These are phyloP conservation scores for Porites australiensis DNA, from an alignment of 64 coral and sea anemone species.

Conservation along the genomic window DNA sequence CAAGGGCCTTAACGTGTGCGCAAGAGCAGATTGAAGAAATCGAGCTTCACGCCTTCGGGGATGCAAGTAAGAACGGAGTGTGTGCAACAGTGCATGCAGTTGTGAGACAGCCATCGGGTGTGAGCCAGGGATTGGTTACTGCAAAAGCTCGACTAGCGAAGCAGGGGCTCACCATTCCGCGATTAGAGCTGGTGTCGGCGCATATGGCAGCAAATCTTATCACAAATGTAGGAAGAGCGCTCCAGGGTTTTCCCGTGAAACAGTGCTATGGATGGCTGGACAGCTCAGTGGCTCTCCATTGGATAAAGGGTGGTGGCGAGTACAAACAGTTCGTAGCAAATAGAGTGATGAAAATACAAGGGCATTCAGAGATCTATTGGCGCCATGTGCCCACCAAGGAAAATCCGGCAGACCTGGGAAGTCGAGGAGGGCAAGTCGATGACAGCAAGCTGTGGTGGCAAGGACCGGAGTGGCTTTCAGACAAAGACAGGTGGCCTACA, in stretches of 20 bases:
- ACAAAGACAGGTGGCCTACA: neutral
- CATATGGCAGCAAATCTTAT: too few relatives aligned
- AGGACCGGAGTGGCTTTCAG: constrained; percentile 19
- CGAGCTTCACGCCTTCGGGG: constrained; percentile 32
- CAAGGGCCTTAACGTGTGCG: neutral
- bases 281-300: too few relatives aligned
- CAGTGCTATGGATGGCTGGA: neutral
- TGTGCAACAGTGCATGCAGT: neutral
- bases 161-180: too few relatives aligned
- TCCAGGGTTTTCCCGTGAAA: neutral
- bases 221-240: neutral
- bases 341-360: neutral
- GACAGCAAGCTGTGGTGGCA: neutral
- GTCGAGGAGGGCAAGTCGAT: neutral
- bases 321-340: neutral
- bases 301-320: too few relatives aligned
- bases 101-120: neutral
- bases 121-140: neutral
- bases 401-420: too few relatives aligned
- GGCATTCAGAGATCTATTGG: neutral
- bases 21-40: constrained; percentile 9
- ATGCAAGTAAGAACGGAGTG: constrained; percentile 14
- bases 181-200: too few relatives aligned
- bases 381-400: constrained; percentile 10
- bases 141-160: neutral